A percentile compares a stretch with the other conserved stretches of the same genome.
phyloP scores from a whole-genome alignment of 2,113 vertebrate species.

The Hypocryptadius cinnamomeus region DNA sequence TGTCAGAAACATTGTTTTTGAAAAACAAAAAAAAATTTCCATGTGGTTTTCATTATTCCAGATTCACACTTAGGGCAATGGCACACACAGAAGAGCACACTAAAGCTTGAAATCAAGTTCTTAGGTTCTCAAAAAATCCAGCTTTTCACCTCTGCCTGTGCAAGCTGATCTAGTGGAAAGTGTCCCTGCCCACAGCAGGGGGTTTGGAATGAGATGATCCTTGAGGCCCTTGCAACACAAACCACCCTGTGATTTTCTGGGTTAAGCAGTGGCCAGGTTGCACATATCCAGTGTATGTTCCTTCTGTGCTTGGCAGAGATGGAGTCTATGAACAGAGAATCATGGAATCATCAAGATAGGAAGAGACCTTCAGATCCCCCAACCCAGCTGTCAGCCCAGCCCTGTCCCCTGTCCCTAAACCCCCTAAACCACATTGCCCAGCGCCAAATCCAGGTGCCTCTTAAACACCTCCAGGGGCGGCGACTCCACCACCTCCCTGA shows the following conservation, averaged over 20 bases:
- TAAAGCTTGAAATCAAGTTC: background rate
- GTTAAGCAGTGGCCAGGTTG: background rate
- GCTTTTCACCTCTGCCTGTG: background rate
- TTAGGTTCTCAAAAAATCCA: background rate
- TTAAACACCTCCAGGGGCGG: background rate
- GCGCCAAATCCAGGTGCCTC: accelerated
- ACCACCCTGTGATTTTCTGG: background rate
- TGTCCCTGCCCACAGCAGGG: background rate
- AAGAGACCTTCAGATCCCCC: background rate
- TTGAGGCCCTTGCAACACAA: background rate
- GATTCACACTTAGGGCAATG: background rate
- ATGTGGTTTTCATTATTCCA: background rate
- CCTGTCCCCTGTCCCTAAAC: background rate
- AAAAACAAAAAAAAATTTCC: background rate
- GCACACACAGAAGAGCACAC: background rate
- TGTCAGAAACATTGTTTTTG: background rate
- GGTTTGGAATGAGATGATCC: background rate
- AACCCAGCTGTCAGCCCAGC: background rate
- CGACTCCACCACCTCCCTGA: background rate
- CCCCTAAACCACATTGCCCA: background rate
- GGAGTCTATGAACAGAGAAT: background rate
- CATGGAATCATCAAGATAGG: background rate
- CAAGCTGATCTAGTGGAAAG: background rate
- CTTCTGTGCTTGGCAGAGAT: background rate
- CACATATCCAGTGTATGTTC: accelerated